Percentiles rank a stretch among this genome's conserved stretches.
phyloP scores from a whole-genome alignment of 2,797 vertebrate species.

The Vireo griseus region DNA sequence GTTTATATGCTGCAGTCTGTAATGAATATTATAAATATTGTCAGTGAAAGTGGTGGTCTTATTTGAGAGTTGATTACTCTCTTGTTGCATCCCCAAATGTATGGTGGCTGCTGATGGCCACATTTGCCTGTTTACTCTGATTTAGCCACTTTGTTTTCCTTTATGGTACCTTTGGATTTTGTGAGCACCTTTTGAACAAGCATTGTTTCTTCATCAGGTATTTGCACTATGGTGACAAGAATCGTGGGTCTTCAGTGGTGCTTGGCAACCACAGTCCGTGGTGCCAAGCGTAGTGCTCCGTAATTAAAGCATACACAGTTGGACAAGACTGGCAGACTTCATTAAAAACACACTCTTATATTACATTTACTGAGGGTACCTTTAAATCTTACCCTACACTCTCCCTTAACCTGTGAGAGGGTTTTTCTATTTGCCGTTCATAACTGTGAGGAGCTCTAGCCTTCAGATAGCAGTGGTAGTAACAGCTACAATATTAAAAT shows the following conservation, averaged over 20 bases:
- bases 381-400: slow-evolving; percentile 1
- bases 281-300: background rate
- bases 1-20: background rate
- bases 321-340: background rate
- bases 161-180: background rate
- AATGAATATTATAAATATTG: background rate
- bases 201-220: background rate
- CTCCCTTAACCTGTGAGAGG: slow-evolving; percentile 11
- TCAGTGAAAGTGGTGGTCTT: background rate
- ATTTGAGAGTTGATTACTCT: background rate
- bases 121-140: background rate
- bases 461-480: background rate
- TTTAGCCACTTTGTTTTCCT: background rate
- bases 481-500: slow-evolving; percentile 48
- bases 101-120: background rate
- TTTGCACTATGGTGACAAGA: background rate
- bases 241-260: background rate
- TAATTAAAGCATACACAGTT: background rate
- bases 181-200: background rate
- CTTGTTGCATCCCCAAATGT: background rate
- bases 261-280: background rate
- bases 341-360: background rate
- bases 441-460: background rate
- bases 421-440: slow-evolving; percentile 46
- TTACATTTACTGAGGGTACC: background rate